Conservation (phyloP, 1,140 invertebrate genomes). For the Laupala kohalensis region DNA sequence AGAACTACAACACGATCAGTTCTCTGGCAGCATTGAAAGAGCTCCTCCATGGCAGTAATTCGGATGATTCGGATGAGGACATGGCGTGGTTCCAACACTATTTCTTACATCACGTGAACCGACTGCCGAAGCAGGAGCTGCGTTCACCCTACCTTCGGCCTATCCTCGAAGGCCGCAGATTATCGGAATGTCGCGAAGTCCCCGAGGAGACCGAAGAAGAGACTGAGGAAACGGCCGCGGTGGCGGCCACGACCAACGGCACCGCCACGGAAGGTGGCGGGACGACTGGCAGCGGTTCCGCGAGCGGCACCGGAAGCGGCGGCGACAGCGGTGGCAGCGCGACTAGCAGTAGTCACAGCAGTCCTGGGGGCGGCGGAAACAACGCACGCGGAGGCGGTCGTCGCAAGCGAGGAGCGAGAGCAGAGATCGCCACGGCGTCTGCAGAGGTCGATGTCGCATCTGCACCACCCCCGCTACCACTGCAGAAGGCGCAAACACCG, state of each 20-base stretch:
- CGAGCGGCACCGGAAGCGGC: slow-evolving; percentile 23
- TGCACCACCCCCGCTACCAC: too few species aligned
- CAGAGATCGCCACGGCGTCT: too few species aligned
- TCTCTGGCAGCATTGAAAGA: slow-evolving; percentile 51
- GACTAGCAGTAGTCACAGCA: slow-evolving; percentile 25
- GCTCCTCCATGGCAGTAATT: slow-evolving; percentile 41
- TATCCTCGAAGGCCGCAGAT: slow-evolving; percentile 44
- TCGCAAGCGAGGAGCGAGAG: not conserved
- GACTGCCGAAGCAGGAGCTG: slow-evolving; percentile 29
- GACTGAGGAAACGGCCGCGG: slow-evolving; percentile 1
- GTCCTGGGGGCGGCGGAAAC: slow-evolving; percentile 24
- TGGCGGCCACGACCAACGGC: slow-evolving; percentile 19
- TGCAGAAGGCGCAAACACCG: not conserved
- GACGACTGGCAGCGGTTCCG: slow-evolving; percentile 25
- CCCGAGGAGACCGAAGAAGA: slow-evolving; percentile 52
- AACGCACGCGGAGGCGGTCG: slow-evolving; percentile 25
- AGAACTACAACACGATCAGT: slow-evolving; percentile 53
- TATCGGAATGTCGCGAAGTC: slow-evolving; percentile 69
- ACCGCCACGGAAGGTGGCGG: slow-evolving; percentile 10
- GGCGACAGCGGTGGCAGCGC: slow-evolving; percentile 24
- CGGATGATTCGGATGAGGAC: slow-evolving; percentile 42
- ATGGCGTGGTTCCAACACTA: slow-evolving; percentile 57
- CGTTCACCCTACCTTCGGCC: slow-evolving; percentile 35
- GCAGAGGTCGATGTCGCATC: not conserved
- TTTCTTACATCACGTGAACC: slow-evolving; percentile 54